These are phyloP conservation scores for Micrastur ruficollis DNA, from an alignment of 2,797 vertebrate genomes.

Conservation along the genomic window DNA sequence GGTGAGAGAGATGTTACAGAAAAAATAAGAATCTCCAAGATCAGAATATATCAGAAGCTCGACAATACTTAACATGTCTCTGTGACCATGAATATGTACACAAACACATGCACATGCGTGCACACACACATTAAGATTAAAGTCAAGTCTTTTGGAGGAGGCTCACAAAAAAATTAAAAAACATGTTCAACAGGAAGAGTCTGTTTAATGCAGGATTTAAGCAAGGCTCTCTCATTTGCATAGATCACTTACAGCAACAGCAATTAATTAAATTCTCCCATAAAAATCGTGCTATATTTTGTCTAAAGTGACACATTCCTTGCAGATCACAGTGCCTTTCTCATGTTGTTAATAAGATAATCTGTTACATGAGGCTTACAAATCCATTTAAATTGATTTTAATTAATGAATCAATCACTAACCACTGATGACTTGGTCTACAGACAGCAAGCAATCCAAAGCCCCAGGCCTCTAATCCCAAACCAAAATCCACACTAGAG, in stretches of 20 bases:
- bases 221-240: conserved; percentile 28
- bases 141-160: background rate
- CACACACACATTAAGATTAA: background rate
- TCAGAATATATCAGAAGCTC: background rate
- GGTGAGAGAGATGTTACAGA: background rate
- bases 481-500: conserved; percentile 67
- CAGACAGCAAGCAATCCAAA: conserved; percentile 67
- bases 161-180: background rate
- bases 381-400: conserved; percentile 83
- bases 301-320: conserved; percentile 69
- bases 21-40: background rate
- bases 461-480: conserved; percentile 66
- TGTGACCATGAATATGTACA: background rate
- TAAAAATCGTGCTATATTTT: conserved; percentile 29
- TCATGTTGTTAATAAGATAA: conserved; percentile 76
- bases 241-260: conserved; percentile 18
- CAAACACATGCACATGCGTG: background rate
- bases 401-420: conserved; percentile 81
- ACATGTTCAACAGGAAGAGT: conserved; percentile 25
- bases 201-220: conserved; percentile 15
- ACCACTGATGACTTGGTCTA: conserved; percentile 64
- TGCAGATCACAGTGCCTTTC: conserved; percentile 63
- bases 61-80: fast-evolving
- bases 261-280: conserved; percentile 35
- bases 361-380: conserved; percentile 77